Evolutionary conservation across 1,140 invertebrate species (phyloP).

Genomic region (Oryzaephilus surinamensis): DNA sequence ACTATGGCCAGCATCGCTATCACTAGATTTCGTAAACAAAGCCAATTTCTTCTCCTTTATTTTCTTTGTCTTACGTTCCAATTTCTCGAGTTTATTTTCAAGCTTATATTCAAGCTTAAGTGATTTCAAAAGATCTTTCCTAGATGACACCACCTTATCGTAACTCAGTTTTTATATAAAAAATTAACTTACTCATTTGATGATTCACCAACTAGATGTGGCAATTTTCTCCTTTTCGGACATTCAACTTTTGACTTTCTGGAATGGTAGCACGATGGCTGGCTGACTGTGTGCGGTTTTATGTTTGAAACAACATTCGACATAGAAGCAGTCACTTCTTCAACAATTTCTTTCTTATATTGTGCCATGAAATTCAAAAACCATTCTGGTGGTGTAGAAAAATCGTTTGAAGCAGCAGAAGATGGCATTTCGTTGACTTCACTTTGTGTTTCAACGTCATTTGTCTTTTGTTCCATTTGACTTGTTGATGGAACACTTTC

Average conservation of each 20-base stretch:
- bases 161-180: background rate
- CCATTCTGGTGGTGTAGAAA: slow-evolving; percentile 30
- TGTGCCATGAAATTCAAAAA: slow-evolving; percentile 30
- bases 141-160: background rate
- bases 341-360: slow-evolving; percentile 25
- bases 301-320: slow-evolving; percentile 10
- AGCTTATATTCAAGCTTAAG: slow-evolving; percentile 32
- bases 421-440: too few species aligned
- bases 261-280: too few species aligned
- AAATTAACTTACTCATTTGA: slow-evolving; percentile 15
- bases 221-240: background rate
- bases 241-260: slow-evolving; percentile 1
- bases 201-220: slow-evolving; percentile 18
- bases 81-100: slow-evolving; percentile 31
- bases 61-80: slow-evolving; percentile 33
- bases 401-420: slow-evolving; percentile 12
- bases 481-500: slow-evolving; percentile 6
- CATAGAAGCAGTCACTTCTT: slow-evolving; percentile 17
- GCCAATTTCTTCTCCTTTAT: slow-evolving; percentile 30
- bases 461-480: slow-evolving; percentile 23
- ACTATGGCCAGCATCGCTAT: slow-evolving; percentile 19
- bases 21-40: slow-evolving; percentile 20
- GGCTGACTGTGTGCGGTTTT: too few species aligned
- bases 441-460: slow-evolving; percentile 10
- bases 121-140: slow-evolving; percentile 13